Conservation (phyloP, 2,888 invertebrate genomes). For the Cheilosia grossa region DNA sequence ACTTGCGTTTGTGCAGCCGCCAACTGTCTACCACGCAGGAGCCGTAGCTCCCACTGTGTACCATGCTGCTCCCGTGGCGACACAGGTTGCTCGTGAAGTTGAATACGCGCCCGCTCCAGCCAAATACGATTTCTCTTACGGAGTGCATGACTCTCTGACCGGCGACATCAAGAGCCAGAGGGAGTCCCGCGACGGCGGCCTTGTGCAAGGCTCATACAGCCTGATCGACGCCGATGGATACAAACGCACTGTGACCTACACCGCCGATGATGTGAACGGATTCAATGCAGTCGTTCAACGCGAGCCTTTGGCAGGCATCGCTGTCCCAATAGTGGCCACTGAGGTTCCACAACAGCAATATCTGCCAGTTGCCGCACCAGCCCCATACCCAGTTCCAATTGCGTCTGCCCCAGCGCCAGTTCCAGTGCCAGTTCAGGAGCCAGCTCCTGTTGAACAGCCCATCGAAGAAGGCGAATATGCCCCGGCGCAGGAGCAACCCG, state of each 20-base stretch:
- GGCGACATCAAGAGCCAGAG: slow-evolving; percentile 85
- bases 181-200: slow-evolving; percentile 84
- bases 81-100: slow-evolving; percentile 67
- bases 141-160: slow-evolving; percentile 84
- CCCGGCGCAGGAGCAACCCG: slow-evolving; percentile 46
- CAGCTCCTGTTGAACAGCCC: slow-evolving; percentile 45
- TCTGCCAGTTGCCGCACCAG: slow-evolving; percentile 70
- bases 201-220: slow-evolving; percentile 84
- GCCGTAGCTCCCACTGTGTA: slow-evolving; percentile 19
- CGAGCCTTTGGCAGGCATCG: slow-evolving; percentile 81
- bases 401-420: slow-evolving; percentile 59
- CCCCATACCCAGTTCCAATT: slow-evolving; percentile 13
- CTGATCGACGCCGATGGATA: slow-evolving; percentile 85
- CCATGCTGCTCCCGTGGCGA: slow-evolving; percentile 26
- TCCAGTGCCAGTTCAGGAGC: slow-evolving; percentile 15
- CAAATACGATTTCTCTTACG: slow-evolving; percentile 84
- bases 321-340: slow-evolving; percentile 73
- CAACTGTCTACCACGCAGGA: slow-evolving; percentile 31
- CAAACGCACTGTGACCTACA: slow-evolving; percentile 85
- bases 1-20: slow-evolving; percentile 55
- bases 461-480: slow-evolving; percentile 42
- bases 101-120: slow-evolving; percentile 79
- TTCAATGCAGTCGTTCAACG: slow-evolving; percentile 85
- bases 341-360: slow-evolving; percentile 54
- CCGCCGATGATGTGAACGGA: slow-evolving; percentile 84